Evolutionary conservation across 2,113 vertebrate species (phyloP), one percentile per base, ranked within the genome.

Genomic region (Paracanthobrama guichenoti): DNA sequence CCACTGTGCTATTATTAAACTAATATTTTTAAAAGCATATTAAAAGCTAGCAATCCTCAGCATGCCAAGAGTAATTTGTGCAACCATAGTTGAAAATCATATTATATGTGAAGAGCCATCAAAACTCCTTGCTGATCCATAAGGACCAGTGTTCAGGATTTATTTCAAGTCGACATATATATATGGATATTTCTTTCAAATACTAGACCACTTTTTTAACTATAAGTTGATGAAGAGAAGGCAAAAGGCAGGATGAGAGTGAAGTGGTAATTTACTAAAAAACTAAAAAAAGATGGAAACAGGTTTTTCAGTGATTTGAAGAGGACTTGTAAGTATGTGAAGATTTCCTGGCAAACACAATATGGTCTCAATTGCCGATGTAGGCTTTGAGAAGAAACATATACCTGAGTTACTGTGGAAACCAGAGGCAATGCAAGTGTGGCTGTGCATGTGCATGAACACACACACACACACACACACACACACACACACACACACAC

Each of bases 21-120:
- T 31, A 85, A 35, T 44, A 72, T 79, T 60, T 55, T 79, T 26
- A 75, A 75, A 77, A 84, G 28, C n/a, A 64, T 26, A 50, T 69
- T 84, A 78, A 71, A 67, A 60, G 16, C 22, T 55, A 11, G 35
- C 10, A 22, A 12, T 75, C 9, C 60, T 10, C 57, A 31, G 31
- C n/a, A 64, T 59, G n/a, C 13, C 69, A 44, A 79, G 77, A 64
- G n/a, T 62, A 46, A 79, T 79, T 26, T 73, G 16, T 53, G 13
- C 16, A 3, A 53, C 46, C 53, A 6, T 13, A 42, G 11, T 12
- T 20, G 13, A n/a, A 78, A 42, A 42, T 16, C 18, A 9, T 39
- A 76, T 74, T 20, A 35, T 10, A 59, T 42, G 28, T 35, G 18
- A 55, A 42, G 20, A 77, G 31, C 28, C 28, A 35, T 76, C 18